Percentiles rank a stretch among this genome's conserved stretches.
phyloP scores from a whole-genome alignment of 92 coral and sea anemone species.

The Pocillopora meandrina region DNA sequence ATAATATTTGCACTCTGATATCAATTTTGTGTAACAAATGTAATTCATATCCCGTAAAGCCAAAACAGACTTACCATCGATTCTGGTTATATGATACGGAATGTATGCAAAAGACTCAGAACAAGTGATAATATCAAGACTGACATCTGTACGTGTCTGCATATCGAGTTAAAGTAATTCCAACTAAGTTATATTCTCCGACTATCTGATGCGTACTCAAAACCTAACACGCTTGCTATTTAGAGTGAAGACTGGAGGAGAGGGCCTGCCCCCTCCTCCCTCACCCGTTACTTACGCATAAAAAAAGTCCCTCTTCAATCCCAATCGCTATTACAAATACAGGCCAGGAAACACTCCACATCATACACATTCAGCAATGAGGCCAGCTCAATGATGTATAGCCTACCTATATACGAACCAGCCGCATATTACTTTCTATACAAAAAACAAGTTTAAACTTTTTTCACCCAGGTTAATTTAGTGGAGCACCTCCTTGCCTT shows the following conservation, averaged over 20 bases:
- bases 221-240: no score
- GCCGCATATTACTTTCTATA: neutral
- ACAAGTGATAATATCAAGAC: no score
- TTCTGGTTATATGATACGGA: no score
- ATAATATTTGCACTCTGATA: neutral
- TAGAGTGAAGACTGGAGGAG: no score
- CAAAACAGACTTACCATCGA: no score
- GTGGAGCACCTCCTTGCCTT: neutral
- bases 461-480: neutral
- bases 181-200: no score
- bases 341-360: neutral
- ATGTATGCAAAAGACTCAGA: no score
- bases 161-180: no score
- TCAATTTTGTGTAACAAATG: neutral
- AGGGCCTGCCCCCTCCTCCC: no score
- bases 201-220: no score
- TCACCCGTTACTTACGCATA: neutral
- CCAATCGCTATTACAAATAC: neutral
- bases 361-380: constrained; percentile 10
- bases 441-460: neutral
- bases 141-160: no score
- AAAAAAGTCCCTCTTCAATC: neutral
- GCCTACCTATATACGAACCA: constrained; percentile 11
- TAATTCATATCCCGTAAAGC: neutral
- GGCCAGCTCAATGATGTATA: constrained; percentile 17